These are phyloP conservation scores for Drosophila kanapiae DNA, from an alignment of 1,140 invertebrate genomes.

Conservation along the genomic window DNA sequence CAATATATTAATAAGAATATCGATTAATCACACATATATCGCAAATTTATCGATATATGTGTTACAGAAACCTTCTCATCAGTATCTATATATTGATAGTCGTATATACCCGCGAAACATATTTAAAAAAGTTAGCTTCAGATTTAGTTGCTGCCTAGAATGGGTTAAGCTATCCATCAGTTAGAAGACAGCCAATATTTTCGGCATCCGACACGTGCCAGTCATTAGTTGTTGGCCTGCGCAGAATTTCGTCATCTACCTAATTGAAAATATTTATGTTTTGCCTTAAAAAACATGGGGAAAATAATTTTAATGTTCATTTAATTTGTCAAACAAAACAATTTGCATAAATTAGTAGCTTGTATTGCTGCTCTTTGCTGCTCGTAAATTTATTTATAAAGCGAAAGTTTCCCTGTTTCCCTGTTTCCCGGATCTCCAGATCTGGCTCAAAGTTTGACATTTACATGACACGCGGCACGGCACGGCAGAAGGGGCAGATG, in stretches of 20 bases:
- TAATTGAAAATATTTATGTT: slow-evolving; percentile 46
- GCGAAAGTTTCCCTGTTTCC: slow-evolving; percentile 41
- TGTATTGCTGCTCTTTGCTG: slow-evolving; percentile 25
- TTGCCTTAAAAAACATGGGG: not conserved
- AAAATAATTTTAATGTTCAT: slow-evolving; percentile 58
- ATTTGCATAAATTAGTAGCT: slow-evolving; percentile 59
- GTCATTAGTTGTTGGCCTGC: slow-evolving; percentile 13
- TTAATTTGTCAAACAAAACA: slow-evolving; percentile 63
- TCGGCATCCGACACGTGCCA: slow-evolving; percentile 15
- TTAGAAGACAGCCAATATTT: not conserved
- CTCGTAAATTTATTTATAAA: slow-evolving; percentile 57
- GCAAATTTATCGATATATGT: too few species aligned
- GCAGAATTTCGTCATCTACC: slow-evolving; percentile 9
- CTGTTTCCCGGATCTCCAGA: slow-evolving; percentile 5
- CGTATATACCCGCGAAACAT: too few species aligned
- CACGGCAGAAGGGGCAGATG: slow-evolving; percentile 17
- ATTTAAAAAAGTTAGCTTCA: too few species aligned
- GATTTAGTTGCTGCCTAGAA: too few species aligned
- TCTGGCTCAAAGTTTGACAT: slow-evolving; percentile 51
- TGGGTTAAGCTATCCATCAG: slow-evolving; percentile 9
- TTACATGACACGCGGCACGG: slow-evolving; percentile 36
- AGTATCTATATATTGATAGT: too few species aligned
- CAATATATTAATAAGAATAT: too few species aligned
- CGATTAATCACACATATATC: too few species aligned
- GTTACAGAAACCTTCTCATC: too few species aligned